Conservation (phyloP, 1,140 invertebrate genomes). For the Agrypnia vestita region DNA sequence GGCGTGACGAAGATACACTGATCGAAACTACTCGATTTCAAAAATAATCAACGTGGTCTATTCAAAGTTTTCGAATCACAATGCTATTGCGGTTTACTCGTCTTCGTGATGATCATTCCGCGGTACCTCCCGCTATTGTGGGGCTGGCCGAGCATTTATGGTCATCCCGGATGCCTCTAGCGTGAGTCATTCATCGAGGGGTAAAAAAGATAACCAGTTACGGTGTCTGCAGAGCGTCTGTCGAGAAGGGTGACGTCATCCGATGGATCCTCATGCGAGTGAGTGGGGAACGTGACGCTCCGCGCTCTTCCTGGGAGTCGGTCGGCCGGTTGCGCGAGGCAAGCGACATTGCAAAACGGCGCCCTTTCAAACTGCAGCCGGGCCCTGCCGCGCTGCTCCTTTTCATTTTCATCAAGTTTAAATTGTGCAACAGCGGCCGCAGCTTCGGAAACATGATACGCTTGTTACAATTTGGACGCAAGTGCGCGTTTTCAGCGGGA, state of each 20-base stretch:
- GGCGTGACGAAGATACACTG: too few relatives aligned
- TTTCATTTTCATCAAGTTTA: constrained; percentile 6
- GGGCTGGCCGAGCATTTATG: background rate
- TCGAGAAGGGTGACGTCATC: constrained; percentile 24
- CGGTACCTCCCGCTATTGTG: background rate
- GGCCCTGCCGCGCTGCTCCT: constrained; percentile 14
- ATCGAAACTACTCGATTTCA: too few relatives aligned
- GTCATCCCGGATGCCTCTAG: constrained; percentile 9
- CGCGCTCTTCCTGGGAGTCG: constrained; percentile 6
- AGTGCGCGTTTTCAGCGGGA: background rate
- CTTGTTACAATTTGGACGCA: background rate
- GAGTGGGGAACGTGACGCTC: background rate
- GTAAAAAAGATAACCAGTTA: constrained; percentile 33
- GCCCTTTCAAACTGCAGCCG: constrained; percentile 37
- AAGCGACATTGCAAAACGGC: constrained; percentile 48
- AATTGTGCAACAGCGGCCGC: constrained; percentile 5
- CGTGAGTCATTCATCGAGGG: constrained; percentile 35
- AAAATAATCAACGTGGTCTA: too few relatives aligned
- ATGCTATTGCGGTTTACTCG: background rate
- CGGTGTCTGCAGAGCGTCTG: constrained; percentile 32
- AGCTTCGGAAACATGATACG: constrained; percentile 22
- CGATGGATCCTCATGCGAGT: background rate
- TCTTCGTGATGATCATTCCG: background rate
- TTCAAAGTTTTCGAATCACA: too few relatives aligned
- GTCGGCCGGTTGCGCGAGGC: background rate